Conservation (phyloP, 2,888 invertebrate genomes). For the Portevinia maculata region DNA sequence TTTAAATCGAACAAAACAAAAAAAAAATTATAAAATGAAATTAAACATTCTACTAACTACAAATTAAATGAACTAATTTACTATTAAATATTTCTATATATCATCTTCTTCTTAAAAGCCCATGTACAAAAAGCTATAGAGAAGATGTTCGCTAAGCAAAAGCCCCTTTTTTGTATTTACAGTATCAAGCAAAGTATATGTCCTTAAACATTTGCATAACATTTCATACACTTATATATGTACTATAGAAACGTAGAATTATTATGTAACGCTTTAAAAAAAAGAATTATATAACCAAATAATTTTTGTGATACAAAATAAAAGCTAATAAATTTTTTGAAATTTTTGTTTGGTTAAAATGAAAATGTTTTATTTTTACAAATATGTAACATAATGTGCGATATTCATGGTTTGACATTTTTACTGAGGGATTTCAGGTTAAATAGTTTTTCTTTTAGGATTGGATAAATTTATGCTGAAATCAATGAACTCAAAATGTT, state of each 20-base stretch:
- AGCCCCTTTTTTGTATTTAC: conserved; percentile 46
- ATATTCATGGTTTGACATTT: conserved; percentile 77
- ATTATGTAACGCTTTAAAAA: conserved; percentile 57
- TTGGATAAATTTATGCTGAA: no score
- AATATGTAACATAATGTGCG: conserved; percentile 76
- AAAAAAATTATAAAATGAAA: conserved; percentile 25
- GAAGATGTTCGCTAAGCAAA: conserved; percentile 42
- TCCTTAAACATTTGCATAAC: conserved; percentile 51
- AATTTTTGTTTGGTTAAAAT: conserved; percentile 69
- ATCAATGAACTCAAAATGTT: no score
- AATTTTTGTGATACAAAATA: conserved; percentile 79
- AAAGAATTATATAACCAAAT: conserved; percentile 63
- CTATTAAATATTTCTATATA: conserved; percentile 24
- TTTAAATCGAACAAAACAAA: conserved; percentile 49
- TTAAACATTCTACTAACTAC: conserved; percentile 55
- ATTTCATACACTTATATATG: conserved; percentile 27
- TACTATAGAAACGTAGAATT: conserved; percentile 61
- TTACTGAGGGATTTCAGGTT: neutral
- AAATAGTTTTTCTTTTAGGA: neutral
- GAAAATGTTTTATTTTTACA: conserved; percentile 75
- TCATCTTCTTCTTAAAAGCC: conserved; percentile 57
- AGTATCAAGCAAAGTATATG: conserved; percentile 37
- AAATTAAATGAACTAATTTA: conserved; percentile 33
- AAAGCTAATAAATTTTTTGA: conserved; percentile 66
- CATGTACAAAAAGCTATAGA: conserved; percentile 46